Evolutionary conservation across 1,140 invertebrate genomes (phyloP).

Genomic region (Plectrocnemia conspersa): DNA sequence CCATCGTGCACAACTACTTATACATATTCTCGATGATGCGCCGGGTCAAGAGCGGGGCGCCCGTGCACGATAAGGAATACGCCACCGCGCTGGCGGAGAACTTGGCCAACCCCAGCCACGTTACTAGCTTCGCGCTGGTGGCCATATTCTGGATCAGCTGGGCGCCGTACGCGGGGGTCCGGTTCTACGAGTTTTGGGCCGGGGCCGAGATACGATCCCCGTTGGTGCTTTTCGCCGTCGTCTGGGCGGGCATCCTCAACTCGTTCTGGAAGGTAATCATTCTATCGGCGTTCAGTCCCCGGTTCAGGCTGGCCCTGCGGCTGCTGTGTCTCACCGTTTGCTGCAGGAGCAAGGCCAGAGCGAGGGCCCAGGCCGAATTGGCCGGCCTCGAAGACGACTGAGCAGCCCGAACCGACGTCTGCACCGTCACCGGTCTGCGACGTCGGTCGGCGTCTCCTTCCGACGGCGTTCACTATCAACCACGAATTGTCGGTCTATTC

Average conservation of each 20-base stretch:
- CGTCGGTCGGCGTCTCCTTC: no score
- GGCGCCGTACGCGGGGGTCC: conserved; percentile 81
- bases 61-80: conserved; percentile 90
- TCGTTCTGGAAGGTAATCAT: conserved; percentile 93
- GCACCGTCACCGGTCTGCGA: no score
- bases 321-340: conserved; percentile 86
- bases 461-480: no score
- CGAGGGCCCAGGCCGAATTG: conserved; percentile 70
- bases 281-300: conserved; percentile 79
- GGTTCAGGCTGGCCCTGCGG: conserved; percentile 81
- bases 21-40: conserved; percentile 91
- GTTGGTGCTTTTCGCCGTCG: conserved; percentile 83
- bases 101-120: conserved; percentile 86
- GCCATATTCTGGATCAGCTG: conserved; percentile 87
- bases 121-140: conserved; percentile 90
- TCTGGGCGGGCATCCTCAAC: conserved; percentile 91
- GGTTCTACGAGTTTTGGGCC: conserved; percentile 56
- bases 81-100: conserved; percentile 86
- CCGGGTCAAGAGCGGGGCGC: conserved; percentile 68
- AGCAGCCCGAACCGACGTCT: no score
- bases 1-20: conserved; percentile 87
- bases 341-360: conserved; percentile 70
- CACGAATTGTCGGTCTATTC: no score
- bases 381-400: conserved; percentile 79
- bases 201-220: conserved; percentile 65